Percentiles rank a stretch among this genome's conserved stretches.
phyloP scores from a whole-genome alignment of 2,113 vertebrate genomes.

The Azemiops feae region DNA sequence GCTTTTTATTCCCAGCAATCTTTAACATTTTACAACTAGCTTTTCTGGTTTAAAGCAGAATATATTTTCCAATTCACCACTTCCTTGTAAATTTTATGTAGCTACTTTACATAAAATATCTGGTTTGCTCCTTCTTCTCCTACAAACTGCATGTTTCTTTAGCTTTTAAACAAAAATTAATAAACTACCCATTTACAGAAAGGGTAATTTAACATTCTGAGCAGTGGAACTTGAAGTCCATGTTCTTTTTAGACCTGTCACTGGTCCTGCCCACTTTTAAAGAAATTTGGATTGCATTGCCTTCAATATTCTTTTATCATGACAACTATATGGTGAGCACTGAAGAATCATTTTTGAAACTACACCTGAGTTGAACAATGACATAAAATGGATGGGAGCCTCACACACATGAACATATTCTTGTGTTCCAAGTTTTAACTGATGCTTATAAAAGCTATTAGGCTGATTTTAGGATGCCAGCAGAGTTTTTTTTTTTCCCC shows the following conservation, averaged over 20 bases:
- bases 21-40: slow-evolving; percentile 21
- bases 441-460: neutral
- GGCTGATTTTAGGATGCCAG: neutral
- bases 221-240: neutral
- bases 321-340: neutral
- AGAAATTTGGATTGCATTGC: neutral
- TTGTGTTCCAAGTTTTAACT: neutral
- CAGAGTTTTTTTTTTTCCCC: accelerated
- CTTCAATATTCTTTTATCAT: neutral
- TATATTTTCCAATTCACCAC: neutral
- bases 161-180: neutral
- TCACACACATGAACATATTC: neutral
- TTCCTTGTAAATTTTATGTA: neutral
- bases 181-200: neutral
- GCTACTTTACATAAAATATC: neutral
- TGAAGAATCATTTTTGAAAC: neutral
- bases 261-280: neutral
- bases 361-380: neutral
- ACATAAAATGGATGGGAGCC: neutral
- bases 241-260: neutral
- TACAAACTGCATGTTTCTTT: neutral
- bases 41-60: neutral
- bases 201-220: neutral
- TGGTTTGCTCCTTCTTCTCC: neutral
- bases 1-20: neutral